Percentiles rank a stretch among this genome's conserved stretches.
Evolutionary conservation across 1,140 invertebrate genomes (phyloP).

Genomic region (Hermetia illucens): DNA sequence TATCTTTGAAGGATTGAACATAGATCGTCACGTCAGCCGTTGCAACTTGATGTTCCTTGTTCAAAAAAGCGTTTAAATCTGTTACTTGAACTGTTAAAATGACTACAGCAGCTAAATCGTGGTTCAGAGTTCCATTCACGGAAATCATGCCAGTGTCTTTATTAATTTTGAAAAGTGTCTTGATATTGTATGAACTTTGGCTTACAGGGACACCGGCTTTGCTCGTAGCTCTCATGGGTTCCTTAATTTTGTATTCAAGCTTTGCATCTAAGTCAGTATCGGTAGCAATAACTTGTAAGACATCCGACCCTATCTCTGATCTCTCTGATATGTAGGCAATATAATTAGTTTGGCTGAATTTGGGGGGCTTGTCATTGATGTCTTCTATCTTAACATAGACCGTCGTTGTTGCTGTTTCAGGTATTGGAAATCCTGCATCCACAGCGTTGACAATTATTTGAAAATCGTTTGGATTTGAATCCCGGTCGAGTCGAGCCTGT

Average conservation of each 20-base stretch:
- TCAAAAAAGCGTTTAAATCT: slow-evolving; percentile 53
- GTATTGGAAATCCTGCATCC: slow-evolving; percentile 55
- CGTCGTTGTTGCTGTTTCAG: slow-evolving; percentile 58
- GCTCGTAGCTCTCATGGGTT: slow-evolving; percentile 54
- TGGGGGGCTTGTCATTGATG: slow-evolving; percentile 71
- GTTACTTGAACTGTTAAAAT: slow-evolving; percentile 58
- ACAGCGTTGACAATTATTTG: slow-evolving; percentile 56
- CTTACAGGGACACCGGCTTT: slow-evolving; percentile 56
- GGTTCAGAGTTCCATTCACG: slow-evolving; percentile 54
- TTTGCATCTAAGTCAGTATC: slow-evolving; percentile 56
- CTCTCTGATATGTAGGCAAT: slow-evolving; percentile 56
- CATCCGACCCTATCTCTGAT: slow-evolving; percentile 44
- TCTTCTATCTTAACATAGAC: slow-evolving; percentile 59
- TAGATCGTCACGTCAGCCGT: slow-evolving; percentile 60
- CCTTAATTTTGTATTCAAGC: slow-evolving; percentile 50
- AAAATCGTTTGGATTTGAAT: slow-evolving; percentile 48
- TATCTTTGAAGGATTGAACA: slow-evolving; percentile 63
- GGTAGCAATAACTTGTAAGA: slow-evolving; percentile 46
- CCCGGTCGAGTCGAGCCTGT: slow-evolving; percentile 57
- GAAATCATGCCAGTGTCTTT: slow-evolving; percentile 51
- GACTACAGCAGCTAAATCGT: slow-evolving; percentile 65
- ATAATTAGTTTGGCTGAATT: slow-evolving; percentile 49
- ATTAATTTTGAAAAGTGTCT: slow-evolving; percentile 55
- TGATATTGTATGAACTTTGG: slow-evolving; percentile 45
- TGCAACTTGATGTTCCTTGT: slow-evolving; percentile 49